A percentile compares a stretch with the other conserved stretches of the same genome.
These are phyloP conservation scores for Hirundichthys speculiger DNA, from an alignment of 2,113 vertebrate genomes.

Conservation along the genomic window DNA sequence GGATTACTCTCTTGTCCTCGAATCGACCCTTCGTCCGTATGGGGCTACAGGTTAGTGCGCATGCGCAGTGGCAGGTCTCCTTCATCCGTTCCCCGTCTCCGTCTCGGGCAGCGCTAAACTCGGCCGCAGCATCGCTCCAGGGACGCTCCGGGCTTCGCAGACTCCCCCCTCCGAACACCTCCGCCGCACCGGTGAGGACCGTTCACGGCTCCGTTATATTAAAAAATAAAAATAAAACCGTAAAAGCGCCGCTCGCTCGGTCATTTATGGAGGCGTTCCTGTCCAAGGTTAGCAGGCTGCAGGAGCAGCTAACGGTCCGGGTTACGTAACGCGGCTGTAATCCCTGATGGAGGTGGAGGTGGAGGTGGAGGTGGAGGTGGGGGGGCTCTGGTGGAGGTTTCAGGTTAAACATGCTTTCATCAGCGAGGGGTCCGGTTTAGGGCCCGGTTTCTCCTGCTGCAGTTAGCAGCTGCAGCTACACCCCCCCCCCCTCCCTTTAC, in stretches of 20 bases:
- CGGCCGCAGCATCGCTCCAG: slow-evolving; percentile 50
- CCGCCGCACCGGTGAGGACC: slow-evolving; percentile 44
- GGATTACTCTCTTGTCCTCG: not conserved
- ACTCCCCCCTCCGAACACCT: slow-evolving; percentile 18
- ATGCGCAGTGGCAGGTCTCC: slow-evolving; percentile 70
- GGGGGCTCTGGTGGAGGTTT: not conserved
- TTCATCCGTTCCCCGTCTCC: slow-evolving; percentile 70
- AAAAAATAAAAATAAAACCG: no score
- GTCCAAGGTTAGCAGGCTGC: slow-evolving; percentile 44
- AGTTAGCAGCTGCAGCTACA: not conserved
- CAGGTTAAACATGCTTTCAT: not conserved
- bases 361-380: no score
- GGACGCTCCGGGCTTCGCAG: slow-evolving; percentile 34
- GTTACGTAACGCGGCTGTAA: slow-evolving; percentile 64
- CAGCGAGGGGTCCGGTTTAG: not conserved
- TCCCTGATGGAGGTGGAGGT: no score
- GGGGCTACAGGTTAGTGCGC: slow-evolving; percentile 42
- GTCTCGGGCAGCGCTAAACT: slow-evolving; percentile 22
- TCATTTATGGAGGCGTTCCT: not conserved
- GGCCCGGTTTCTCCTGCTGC: not conserved
- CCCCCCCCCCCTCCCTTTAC: slow-evolving; percentile 10
- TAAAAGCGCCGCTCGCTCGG: not conserved
- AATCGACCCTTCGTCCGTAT: slow-evolving; percentile 15
- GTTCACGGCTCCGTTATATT: not conserved
- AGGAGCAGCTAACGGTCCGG: slow-evolving; percentile 29